Base-by-base conservation (phyloP, 2,888 invertebrate species). In the Dendrolimus houi region DNA sequence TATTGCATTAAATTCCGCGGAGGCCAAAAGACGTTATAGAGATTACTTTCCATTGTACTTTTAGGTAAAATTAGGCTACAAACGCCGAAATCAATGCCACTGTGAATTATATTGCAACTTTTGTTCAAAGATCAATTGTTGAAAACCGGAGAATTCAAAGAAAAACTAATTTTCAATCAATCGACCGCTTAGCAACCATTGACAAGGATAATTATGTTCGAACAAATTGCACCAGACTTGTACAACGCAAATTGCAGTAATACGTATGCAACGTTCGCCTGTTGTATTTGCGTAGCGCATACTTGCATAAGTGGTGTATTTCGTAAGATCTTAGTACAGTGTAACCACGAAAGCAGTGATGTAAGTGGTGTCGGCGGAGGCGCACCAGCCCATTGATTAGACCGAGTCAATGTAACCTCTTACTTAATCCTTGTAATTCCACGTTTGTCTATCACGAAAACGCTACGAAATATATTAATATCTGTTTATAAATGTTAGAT, bases 291-390 rank as follows among this genome's bases (percentile, higher is more conserved):
- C 79, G 79, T 82, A 81, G 80, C 74, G 78, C 70, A 70, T 75
- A 74, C 71, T 75, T 71, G 74, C 83, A 87, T 82, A 86, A 85
- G 85, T 87, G 87, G 75, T 65, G 66, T 73, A 76, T 87, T 87
- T 87, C 85, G 82, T 85, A 88, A 87, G 75, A 66, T 66, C 66
- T 70, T 68, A 72, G 72, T 76, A 82, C 79, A 77, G 75, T 69
- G 77, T 73, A 74, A 73, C 68, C 77, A 81, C 81, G 87, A 89
- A 89, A 88, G 87, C 78, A 71, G 71, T 89, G 86, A 88, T 80
- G 88, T 79, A 89, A 89, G 66, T 62, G 62, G 62, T 72, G 69
- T 56, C 56, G 62, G 69, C 70, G 66, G 78, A 56, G 64, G 71
- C 76, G 71, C 80, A 68, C 63, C 65, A 62, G 56, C 68, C 69